phyloP scores from a whole-genome alignment of 2,113 vertebrate species.

The Pygoscelis adeliae region DNA sequence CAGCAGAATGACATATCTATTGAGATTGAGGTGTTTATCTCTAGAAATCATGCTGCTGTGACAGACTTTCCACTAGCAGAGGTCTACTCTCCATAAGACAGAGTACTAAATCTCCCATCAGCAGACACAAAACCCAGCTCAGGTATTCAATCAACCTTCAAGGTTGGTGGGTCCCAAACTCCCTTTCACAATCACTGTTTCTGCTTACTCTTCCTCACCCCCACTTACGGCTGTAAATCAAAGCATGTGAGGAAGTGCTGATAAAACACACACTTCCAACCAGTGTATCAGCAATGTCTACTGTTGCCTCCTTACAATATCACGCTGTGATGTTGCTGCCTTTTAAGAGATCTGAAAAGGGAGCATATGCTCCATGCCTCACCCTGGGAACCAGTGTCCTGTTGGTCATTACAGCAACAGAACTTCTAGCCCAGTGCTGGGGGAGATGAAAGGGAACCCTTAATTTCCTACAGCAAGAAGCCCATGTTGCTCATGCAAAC shows the following conservation, averaged over 20 bases:
- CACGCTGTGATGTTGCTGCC: neutral
- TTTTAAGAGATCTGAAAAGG: neutral
- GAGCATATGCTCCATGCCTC: neutral
- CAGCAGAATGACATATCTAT: neutral
- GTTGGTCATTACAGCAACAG: neutral
- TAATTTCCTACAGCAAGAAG: neutral
- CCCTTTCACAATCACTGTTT: neutral
- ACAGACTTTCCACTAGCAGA: neutral
- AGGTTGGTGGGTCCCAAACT: neutral
- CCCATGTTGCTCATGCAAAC: neutral
- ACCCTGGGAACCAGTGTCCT: neutral
- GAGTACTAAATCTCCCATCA: neutral
- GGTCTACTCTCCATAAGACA: neutral
- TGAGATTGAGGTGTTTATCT: neutral
- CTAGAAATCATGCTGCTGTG: neutral
- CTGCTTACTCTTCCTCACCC: neutral
- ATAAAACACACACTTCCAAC: neutral
- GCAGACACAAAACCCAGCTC: neutral
- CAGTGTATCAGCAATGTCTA: neutral
- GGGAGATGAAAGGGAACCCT: neutral
- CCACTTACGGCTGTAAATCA: neutral
- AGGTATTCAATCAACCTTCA: neutral
- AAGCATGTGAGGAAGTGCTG: neutral
- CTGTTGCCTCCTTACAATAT: neutral
- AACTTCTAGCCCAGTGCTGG: neutral